These are phyloP conservation scores for Drepanosiphum platanoidis DNA, from an alignment of 2,888 invertebrate species.

Conservation along the genomic window DNA sequence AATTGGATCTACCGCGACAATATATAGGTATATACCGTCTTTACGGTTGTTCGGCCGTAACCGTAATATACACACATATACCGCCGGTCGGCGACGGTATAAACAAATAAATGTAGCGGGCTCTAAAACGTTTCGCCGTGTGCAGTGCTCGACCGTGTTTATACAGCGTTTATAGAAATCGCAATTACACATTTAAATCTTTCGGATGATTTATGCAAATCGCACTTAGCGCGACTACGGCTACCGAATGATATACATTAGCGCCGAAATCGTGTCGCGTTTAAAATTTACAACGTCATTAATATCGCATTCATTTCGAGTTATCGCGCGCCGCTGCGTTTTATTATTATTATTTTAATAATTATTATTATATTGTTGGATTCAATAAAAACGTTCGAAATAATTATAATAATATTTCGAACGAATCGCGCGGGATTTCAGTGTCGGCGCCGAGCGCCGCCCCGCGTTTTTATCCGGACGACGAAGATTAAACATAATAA, in stretches of 20 bases:
- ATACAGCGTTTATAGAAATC: not conserved
- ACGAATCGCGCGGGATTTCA: not conserved
- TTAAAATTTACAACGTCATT: not conserved
- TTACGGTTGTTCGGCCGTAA: not conserved
- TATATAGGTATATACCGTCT: no score
- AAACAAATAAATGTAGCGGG: no score
- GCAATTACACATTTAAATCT: constrained; percentile 11
- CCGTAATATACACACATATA: no score
- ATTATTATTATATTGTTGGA: not conserved
- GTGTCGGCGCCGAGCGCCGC: not conserved
- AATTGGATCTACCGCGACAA: not conserved
- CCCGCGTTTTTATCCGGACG: not conserved
- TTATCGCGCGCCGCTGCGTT: no score
- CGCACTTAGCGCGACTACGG: not conserved
- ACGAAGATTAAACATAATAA: not conserved
- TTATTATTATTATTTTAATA: no score
- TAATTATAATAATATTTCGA: not conserved
- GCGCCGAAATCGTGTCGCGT: not conserved
- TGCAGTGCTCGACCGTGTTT: not conserved
- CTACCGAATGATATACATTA: not conserved
- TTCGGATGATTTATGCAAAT: constrained; percentile 20
- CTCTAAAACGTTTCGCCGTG: not conserved
- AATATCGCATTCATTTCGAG: not conserved
- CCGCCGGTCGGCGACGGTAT: no score
- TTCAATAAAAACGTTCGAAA: not conserved